Evolutionary conservation across 2,797 vertebrate species (phyloP).

Genomic region (Psittacula echo): DNA sequence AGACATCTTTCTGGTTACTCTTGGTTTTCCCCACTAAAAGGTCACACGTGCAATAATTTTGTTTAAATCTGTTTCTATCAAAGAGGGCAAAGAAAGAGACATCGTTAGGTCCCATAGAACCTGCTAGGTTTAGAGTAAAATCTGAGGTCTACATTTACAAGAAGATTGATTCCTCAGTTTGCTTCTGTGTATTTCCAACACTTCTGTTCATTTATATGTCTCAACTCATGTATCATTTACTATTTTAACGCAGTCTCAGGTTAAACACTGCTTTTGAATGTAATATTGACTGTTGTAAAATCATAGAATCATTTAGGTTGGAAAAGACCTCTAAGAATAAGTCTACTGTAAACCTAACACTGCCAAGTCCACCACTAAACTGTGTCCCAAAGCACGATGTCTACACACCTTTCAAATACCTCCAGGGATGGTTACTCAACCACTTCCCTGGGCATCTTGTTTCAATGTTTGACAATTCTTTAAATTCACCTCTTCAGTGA

Average conservation of each 20-base stretch:
- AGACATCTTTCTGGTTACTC: not conserved
- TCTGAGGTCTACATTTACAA: not conserved
- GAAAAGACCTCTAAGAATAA: not conserved
- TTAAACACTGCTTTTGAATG: not conserved
- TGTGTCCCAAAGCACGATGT: not conserved
- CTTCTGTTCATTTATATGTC: not conserved
- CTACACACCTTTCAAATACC: not conserved
- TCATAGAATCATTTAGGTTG: not conserved
- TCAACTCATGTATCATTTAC: not conserved
- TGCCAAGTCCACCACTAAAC: not conserved
- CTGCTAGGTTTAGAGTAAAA: not conserved
- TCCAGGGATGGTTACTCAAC: not conserved
- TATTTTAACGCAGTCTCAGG: not conserved
- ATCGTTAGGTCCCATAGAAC: not conserved
- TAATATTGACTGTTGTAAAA: not conserved
- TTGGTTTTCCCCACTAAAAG: not conserved
- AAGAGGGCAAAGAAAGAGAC: not conserved
- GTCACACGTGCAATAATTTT: not conserved
- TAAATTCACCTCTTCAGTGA: not conserved
- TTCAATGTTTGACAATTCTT: not conserved
- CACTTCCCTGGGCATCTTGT: not conserved
- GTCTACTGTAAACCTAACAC: not conserved
- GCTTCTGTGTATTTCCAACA: not conserved
- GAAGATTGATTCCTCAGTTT: not conserved
- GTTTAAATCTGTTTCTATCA: not conserved